Base-by-base conservation (phyloP, 2,113 vertebrate genomes). In the Ptychochromis oligacanthus region DNA sequence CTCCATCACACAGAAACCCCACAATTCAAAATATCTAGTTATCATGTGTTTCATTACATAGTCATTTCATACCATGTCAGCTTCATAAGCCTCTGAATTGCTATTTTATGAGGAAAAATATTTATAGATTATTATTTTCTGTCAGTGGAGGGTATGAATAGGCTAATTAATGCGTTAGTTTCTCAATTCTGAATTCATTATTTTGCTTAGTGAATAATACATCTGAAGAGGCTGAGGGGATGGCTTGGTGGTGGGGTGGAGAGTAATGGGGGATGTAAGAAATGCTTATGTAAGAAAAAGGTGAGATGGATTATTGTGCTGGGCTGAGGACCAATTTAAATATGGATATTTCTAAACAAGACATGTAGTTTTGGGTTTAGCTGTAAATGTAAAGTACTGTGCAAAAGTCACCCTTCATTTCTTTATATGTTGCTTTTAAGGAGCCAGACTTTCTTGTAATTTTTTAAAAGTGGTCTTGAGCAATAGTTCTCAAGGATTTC, bases 141-240 rank as follows among this genome's bases (percentile, higher is more conserved):
- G 34, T 80, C 38, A 20, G 57, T 56, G 76, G 77, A 89, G 59
- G 75, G 8, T 75, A 81, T 87, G 76, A 89, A 84, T 46, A 77
- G 76, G 78, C 49, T 90, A 87, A 93, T 92, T 81, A 90, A 86
- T 79, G 75, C 80, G 82, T 91, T 89, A 79, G 82, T 92, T 88
- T 93, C 60, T 65, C 79, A 61, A 15, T 80, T 89, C 55, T 79
- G 82, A 86, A 90, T 81, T 82, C 79, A 84, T 92, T 67, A 86
- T 83, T 54, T 77, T 59, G 7, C 72, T n/a, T 15, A 11, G 59
- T 92, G 84, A 92, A 91, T 92, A 60, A 88, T 80, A 58, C 38
- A 84, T 90, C 28, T 64, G 14, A 86, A 84, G 83, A 77, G 64
- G 67, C 60, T n/a, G n/a, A n/a, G n/a, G n/a, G n/a, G n/a, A n/a